Conservation (phyloP, 2,113 vertebrate genomes). For the Garra rufa region DNA sequence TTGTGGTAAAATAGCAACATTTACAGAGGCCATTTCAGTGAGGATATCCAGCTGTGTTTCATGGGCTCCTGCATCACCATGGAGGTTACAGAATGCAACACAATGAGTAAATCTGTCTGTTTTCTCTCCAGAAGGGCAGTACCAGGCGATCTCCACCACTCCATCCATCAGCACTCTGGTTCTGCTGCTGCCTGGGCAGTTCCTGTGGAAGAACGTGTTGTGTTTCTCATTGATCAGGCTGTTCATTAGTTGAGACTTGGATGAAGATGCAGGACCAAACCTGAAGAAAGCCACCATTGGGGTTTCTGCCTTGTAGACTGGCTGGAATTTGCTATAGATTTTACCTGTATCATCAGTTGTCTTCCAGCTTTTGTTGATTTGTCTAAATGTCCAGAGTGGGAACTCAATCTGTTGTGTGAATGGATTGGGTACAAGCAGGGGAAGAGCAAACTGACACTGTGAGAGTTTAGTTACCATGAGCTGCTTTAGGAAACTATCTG, state of each 20-base stretch:
- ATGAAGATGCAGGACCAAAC: conserved; percentile 70
- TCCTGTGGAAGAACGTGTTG: conserved; percentile 71
- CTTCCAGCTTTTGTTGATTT: conserved; percentile 58
- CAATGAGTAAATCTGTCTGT: not conserved
- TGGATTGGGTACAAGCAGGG: conserved; percentile 57
- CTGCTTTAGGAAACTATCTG: conserved; percentile 3
- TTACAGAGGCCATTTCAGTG: not conserved
- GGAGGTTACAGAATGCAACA: conserved; percentile 10
- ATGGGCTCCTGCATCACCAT: not conserved
- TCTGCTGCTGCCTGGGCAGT: conserved; percentile 5
- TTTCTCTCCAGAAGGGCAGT: conserved; percentile 5
- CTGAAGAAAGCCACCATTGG: conserved; percentile 75
- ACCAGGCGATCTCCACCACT: conserved; percentile 3
- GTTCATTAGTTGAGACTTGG: conserved; percentile 80
- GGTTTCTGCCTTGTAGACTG: conserved; percentile 66
- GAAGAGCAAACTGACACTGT: not conserved
- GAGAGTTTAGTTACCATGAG: not conserved
- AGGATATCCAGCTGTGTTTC: not conserved
- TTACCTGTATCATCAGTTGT: conserved; percentile 11
- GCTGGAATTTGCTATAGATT: conserved; percentile 58
- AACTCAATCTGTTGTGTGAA: conserved; percentile 65
- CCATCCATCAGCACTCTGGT: not conserved
- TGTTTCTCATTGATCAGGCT: conserved; percentile 52
- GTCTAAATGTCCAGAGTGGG: conserved; percentile 72
- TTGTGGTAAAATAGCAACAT: conserved; percentile 24